Evolutionary conservation across 2,797 vertebrate genomes (phyloP), one percentile per base, ranked within the genome.

Genomic region (Ctenopoma kingsleyae): DNA sequence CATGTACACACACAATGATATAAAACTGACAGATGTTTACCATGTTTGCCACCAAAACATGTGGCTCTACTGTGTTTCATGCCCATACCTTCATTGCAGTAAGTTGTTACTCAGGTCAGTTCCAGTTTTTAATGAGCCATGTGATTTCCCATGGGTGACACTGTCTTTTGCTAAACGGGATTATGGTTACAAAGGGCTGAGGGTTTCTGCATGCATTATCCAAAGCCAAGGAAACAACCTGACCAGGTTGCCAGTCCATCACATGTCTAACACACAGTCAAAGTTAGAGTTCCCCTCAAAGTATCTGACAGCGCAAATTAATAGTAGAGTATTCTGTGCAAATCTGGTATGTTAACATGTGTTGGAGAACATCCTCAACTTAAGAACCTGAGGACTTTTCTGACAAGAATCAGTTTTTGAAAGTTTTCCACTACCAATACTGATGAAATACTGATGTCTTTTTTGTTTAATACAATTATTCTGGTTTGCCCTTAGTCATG

Each of bases 21-120:
- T 30, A 71, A 70, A 76, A 17, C 25, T 20, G 22, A 16, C 35
- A 43, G 69, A 74, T 60, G 44, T 53, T 57, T 49, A 25, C 61
- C 9, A 12, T n/a, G 5, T 43, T 43, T n/a, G n/a, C 17, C 41
- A 15, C 12, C 12, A 40, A 43, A 43, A 43, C 9, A 47, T 47
- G 44, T 46, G 13, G 5, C 17, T 12, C 4, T n/a, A 16, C 22
- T 32, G 4, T 51, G 23, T 54, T 69, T 36, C 19, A 16, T 8
- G 0, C 22, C 5, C n/a, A 27, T n/a, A 38, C 30, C 19, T n/a
- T 40, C 6, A 16, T 4, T 17, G 22, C 32, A 46, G 23, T 15
- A 6, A 9, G 20, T 46, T 36, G 5, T 43, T 58, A 15, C 6
- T 19, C 3, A 6, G n/a, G 25, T 17, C 1, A 27, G 12, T 12